These are phyloP conservation scores for Tryphoninae sp. DNA, from an alignment of 2,888 invertebrate genomes.

Conservation along the genomic window DNA sequence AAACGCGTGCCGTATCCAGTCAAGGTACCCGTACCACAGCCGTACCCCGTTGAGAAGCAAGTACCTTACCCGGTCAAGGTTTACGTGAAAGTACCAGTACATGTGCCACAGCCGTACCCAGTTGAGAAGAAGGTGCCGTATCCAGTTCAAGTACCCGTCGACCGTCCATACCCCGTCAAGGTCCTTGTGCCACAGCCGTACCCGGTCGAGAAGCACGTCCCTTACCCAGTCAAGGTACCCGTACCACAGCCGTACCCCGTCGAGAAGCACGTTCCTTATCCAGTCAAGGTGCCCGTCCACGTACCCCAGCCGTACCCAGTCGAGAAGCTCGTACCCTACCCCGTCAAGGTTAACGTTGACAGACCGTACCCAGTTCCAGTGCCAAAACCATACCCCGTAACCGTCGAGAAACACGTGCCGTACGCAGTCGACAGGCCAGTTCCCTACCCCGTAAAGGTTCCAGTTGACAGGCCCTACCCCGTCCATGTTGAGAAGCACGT, in stretches of 20 bases:
- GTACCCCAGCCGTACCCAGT: slow-evolving; percentile 90
- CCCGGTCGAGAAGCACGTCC: slow-evolving; percentile 90
- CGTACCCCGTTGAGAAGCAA: slow-evolving; percentile 87
- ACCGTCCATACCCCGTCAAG: slow-evolving; percentile 90
- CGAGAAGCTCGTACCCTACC: slow-evolving; percentile 87
- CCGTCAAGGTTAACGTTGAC: slow-evolving; percentile 84
- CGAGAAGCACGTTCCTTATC: slow-evolving; percentile 89
- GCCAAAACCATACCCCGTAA: slow-evolving; percentile 88
- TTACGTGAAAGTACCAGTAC: slow-evolving; percentile 90
- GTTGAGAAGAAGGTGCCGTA: slow-evolving; percentile 90
- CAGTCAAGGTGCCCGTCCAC: slow-evolving; percentile 89
- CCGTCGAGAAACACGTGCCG: slow-evolving; percentile 82
- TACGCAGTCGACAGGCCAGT: slow-evolving; percentile 86
- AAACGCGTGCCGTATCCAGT: slow-evolving; percentile 85
- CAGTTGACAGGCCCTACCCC: slow-evolving; percentile 76
- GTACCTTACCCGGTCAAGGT: slow-evolving; percentile 90
- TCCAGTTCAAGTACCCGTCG: slow-evolving; percentile 87
- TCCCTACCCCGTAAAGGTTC: slow-evolving; percentile 81
- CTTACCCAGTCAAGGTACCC: slow-evolving; percentile 88
- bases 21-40: slow-evolving; percentile 85
- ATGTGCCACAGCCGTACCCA: slow-evolving; percentile 89
- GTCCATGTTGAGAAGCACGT: slow-evolving; percentile 86
- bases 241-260: slow-evolving; percentile 88
- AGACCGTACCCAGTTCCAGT: slow-evolving; percentile 87
- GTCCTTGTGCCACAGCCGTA: slow-evolving; percentile 90